Percentiles rank a stretch among this genome's conserved stretches.
Evolutionary conservation across 2,888 invertebrate species (phyloP).

Genomic region (Aporophyla nigra): DNA sequence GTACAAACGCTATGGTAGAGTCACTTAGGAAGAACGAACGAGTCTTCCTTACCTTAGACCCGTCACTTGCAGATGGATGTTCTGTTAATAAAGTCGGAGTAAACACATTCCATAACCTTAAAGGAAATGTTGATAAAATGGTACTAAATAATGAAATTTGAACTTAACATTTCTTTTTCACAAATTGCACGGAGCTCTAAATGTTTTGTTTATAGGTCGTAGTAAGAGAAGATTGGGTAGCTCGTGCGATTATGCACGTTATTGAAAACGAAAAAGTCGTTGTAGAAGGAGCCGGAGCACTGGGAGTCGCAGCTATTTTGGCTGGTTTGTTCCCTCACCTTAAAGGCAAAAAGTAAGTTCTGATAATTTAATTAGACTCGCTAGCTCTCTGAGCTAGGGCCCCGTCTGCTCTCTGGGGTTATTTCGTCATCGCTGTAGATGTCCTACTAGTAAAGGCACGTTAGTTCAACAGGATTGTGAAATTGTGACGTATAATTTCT

Average conservation of each 20-base stretch:
- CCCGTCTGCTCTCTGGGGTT: background rate
- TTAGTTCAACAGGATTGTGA: background rate
- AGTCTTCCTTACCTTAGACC: slow-evolving; percentile 91
- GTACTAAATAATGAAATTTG: slow-evolving; percentile 63
- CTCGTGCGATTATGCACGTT: slow-evolving; percentile 94
- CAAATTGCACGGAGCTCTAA: background rate
- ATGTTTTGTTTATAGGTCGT: slow-evolving; percentile 88
- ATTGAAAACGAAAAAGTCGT: slow-evolving; percentile 96
- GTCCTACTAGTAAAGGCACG: background rate
- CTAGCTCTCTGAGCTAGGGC: background rate
- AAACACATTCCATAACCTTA: slow-evolving; percentile 83
- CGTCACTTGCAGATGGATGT: slow-evolving; percentile 96
- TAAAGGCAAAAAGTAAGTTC: slow-evolving; percentile 94
- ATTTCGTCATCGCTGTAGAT: background rate
- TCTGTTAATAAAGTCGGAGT: slow-evolving; percentile 83
- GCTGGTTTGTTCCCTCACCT: slow-evolving; percentile 95
- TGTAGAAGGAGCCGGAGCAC: slow-evolving; percentile 97
- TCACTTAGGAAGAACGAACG: slow-evolving; percentile 93
- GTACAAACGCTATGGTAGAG: slow-evolving; percentile 84
- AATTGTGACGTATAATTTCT: background rate
- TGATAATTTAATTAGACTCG: background rate
- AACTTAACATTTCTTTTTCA: background rate
- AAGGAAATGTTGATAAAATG: slow-evolving; percentile 86
- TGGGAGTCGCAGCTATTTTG: slow-evolving; percentile 95
- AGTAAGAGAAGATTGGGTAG: slow-evolving; percentile 96